A percentile compares a stretch with the other conserved stretches of the same genome.
phyloP scores from a whole-genome alignment of 2,797 vertebrate species.

The Cheirogaleus major region DNA sequence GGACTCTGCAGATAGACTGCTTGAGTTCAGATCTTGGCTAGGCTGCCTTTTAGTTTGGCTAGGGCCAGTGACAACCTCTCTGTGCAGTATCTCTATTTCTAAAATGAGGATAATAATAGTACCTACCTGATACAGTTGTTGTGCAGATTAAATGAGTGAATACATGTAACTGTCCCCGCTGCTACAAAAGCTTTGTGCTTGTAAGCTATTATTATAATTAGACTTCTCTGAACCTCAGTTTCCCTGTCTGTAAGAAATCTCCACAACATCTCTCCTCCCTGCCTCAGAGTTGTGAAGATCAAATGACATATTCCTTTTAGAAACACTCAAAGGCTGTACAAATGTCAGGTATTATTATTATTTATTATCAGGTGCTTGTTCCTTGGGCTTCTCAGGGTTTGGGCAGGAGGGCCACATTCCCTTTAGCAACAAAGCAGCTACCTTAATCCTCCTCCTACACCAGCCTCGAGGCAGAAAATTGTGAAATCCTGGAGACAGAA shows the following conservation, averaged over 20 bases:
- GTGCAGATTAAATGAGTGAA: background rate
- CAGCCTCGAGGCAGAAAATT: background rate
- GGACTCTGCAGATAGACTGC: background rate
- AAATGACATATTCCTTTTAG: background rate
- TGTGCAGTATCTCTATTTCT: background rate
- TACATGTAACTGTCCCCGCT: background rate
- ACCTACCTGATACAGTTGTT: background rate
- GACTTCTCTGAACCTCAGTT: constrained; percentile 38
- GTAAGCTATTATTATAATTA: constrained; percentile 17
- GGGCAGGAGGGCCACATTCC: background rate
- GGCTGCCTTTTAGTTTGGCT: background rate
- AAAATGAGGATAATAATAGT: background rate
- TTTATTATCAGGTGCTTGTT: constrained; percentile 23
- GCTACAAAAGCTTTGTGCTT: background rate
- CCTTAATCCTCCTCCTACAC: background rate
- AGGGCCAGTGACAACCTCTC: background rate
- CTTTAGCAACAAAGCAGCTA: background rate
- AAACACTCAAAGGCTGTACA: constrained; percentile 11
- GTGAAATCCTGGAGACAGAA: background rate
- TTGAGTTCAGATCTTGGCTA: background rate
- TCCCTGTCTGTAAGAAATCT: constrained; percentile 47
- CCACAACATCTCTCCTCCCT: background rate
- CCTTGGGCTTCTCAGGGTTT: background rate
- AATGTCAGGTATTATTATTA: background rate
- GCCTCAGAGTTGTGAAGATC: constrained; percentile 30